Conservation (phyloP, 2,797 vertebrate genomes). For the Leptoclinus maculatus region DNA sequence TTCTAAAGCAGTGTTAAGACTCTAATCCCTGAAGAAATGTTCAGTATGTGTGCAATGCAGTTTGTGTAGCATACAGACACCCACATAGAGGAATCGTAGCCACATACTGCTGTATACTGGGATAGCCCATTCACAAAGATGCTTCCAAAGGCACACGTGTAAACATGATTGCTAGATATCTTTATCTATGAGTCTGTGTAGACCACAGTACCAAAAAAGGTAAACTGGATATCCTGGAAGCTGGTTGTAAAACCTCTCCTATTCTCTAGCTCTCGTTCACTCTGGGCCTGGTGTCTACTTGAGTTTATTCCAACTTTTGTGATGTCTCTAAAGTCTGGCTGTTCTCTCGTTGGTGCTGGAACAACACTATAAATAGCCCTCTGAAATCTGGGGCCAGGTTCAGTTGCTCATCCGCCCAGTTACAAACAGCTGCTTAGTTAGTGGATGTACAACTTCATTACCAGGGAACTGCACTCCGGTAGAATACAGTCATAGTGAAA, state of each 20-base stretch:
- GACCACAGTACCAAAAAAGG: background rate
- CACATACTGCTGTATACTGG: constrained; percentile 14
- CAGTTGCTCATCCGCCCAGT: constrained; percentile 62
- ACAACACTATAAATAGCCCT: constrained; percentile 77
- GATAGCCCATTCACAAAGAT: constrained; percentile 25
- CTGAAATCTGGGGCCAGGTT: constrained; percentile 71
- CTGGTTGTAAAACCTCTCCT: background rate
- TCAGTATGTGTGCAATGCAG: constrained; percentile 70
- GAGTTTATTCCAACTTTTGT: constrained; percentile 30
- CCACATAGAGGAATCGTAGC: constrained; percentile 23
- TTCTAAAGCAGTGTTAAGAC: constrained; percentile 45
- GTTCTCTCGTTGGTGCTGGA: constrained; percentile 45
- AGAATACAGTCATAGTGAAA: constrained; percentile 12
- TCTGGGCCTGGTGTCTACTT: background rate
- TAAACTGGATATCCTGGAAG: background rate
- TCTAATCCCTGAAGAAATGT: constrained; percentile 65
- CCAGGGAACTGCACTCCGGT: constrained; percentile 34
- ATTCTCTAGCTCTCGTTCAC: background rate
- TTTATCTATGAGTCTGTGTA: background rate
- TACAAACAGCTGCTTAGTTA: constrained; percentile 69
- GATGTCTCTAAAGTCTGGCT: constrained; percentile 31
- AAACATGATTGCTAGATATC: background rate
- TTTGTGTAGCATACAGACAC: constrained; percentile 41
- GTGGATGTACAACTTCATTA: constrained; percentile 51
- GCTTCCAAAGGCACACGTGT: background rate